Evolutionary conservation across 1,140 invertebrate genomes (phyloP).

Genomic region (Pachyrhynchus sulphureomaculatus): DNA sequence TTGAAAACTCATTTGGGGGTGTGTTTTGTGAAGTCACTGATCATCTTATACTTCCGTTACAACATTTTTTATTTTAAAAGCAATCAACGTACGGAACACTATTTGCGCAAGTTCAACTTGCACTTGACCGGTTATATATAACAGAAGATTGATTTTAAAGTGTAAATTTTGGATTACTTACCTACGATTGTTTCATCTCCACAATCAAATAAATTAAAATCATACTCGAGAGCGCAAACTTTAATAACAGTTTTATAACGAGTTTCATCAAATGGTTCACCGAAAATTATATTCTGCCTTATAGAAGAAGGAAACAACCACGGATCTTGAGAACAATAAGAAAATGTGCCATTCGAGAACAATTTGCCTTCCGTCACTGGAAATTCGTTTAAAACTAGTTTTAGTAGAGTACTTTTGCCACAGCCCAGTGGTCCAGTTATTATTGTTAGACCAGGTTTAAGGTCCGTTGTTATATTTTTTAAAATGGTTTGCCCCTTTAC

Average conservation of each 20-base stretch:
- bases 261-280: conserved; percentile 40
- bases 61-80: too few species aligned
- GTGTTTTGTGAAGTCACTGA: too few species aligned
- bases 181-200: conserved; percentile 78
- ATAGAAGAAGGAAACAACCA: conserved; percentile 69
- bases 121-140: too few species aligned
- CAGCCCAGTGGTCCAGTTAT: conserved; percentile 74
- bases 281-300: too few species aligned
- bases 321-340: conserved; percentile 77
- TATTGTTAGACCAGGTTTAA: conserved; percentile 7
- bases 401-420: conserved; percentile 77
- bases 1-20: too few species aligned
- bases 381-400: conserved; percentile 72
- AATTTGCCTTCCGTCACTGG: conserved; percentile 62
- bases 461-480: too few species aligned
- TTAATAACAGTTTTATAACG: conserved; percentile 59
- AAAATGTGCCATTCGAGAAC: conserved; percentile 64
- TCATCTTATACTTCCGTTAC: too few species aligned
- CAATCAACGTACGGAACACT: too few species aligned
- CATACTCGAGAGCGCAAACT: conserved; percentile 27
- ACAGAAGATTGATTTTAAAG: too few species aligned
- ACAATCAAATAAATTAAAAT: conserved; percentile 24
- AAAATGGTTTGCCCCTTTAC: too few species aligned
- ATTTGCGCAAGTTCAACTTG: too few species aligned
- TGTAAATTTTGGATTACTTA: too few species aligned